Conservation (phyloP, 2,797 vertebrate species). For the Hippocampus kuda region DNA sequence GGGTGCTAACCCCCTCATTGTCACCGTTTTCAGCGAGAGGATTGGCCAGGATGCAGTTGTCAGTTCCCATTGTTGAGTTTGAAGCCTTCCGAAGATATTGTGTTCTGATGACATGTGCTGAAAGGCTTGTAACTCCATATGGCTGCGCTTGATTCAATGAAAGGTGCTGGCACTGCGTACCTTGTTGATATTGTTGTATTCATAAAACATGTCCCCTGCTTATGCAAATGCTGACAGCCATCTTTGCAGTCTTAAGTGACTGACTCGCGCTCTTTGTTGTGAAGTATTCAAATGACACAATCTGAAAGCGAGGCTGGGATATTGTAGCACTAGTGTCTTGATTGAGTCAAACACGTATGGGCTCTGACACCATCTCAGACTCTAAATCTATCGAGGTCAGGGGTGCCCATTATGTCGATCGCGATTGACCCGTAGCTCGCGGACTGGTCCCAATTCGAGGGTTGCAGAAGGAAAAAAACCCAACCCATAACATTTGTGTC, state of each 20-base stretch:
- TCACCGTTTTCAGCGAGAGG: conserved; percentile 54
- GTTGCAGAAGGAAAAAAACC: too few relatives aligned
- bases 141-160: conserved; percentile 17
- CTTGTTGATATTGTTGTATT: conserved; percentile 15
- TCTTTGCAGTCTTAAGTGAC: conserved; percentile 7
- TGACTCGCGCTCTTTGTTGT: background rate
- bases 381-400: conserved; percentile 4
- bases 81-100: conserved; percentile 40
- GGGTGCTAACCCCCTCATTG: conserved; percentile 17
- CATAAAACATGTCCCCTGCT: background rate
- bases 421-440: too few relatives aligned
- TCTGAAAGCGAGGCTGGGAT: background rate
- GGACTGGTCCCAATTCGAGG: too few relatives aligned
- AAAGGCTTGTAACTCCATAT: conserved; percentile 40
- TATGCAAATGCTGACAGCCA: background rate
- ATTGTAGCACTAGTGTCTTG: background rate
- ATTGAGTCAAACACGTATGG: conserved; percentile 25
- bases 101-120: conserved; percentile 48
- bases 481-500: too few relatives aligned
- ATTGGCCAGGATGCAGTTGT: conserved; percentile 60
- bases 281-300: background rate
- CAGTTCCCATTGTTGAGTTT: conserved; percentile 52
- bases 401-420: too few relatives aligned
- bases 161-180: conserved; percentile 15
- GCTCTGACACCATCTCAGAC: conserved; percentile 24